Evolutionary conservation across 2,888 invertebrate genomes (phyloP), one percentile per base, ranked within the genome.

Genomic region (Pseudococcus longispinus): DNA sequence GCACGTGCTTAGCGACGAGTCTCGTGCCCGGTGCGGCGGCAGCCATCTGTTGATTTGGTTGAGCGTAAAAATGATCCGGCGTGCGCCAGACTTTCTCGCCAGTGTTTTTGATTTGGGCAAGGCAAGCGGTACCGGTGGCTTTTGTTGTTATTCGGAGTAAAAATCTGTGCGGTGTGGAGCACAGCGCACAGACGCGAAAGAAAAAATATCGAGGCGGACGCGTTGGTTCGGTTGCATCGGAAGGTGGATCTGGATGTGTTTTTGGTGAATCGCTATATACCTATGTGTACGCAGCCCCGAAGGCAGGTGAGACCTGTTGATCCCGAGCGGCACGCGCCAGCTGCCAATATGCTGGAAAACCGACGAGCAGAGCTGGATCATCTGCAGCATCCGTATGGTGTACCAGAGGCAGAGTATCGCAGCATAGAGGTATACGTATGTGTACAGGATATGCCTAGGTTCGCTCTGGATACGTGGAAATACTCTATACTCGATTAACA

Each of bases 301-400:
- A 85, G 85, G 85, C 85, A 85, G 85, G 85, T 85, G 85, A 85
- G 85, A 85, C 85, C 85, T 85, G 85, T 85, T 85, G 85, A 85
- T 85, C 74, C 42, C 85, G 85, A 4, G 65, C 51, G 85, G 85
- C 85, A 85, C 85, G 85, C 85, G 85, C 77, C 85, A 85, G 85
- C 85, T 85, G 85, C 85, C 85, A 85, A 85, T 85, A 85, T 9
- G 37, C 70, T 4, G 26, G 29, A 20, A 29, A 23, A 37, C 37
- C 37, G 32, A 29, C 29, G 2, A 23, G 46, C 42, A 23, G 42
- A 85, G 65, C 85, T 65, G 23, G 23, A 84, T 85, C 85, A 85
- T 85, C 85, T 85, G 85, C 65, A 85, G 65, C 85, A 84, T 84
- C 84, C 84, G 84, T 84, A 84, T 37, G 55, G n/a, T 60, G 60